Conservation (phyloP, 2,113 vertebrate species). For the Lamprologus lemairii region DNA sequence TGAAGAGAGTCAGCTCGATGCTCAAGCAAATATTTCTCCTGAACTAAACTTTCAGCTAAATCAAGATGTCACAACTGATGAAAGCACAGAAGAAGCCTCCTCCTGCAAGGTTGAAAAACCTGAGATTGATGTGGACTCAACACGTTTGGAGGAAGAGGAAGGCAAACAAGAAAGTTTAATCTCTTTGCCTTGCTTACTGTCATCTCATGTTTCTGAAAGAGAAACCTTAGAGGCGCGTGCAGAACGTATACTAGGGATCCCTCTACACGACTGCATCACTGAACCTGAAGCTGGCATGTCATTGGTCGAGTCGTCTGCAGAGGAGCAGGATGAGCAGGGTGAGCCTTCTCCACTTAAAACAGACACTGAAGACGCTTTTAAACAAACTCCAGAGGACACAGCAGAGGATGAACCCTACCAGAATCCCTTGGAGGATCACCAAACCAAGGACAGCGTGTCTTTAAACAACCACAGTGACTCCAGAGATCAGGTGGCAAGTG, state of each 20-base stretch:
- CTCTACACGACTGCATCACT: not conserved
- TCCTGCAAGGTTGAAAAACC: not conserved
- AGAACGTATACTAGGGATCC: conserved; percentile 64
- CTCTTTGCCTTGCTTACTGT: not conserved
- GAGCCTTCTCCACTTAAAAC: not conserved
- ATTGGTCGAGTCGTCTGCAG: not conserved
- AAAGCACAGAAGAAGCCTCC: not conserved
- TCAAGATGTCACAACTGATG: not conserved
- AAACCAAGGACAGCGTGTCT: not conserved
- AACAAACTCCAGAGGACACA: not conserved
- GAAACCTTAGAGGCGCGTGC: conserved; percentile 58
- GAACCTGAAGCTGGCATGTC: not conserved
- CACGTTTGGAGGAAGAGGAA: not conserved
- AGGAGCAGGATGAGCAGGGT: not conserved
- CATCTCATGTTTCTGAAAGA: not conserved
- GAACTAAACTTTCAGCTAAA: not conserved
- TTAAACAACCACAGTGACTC: not conserved
- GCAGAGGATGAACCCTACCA: not conserved
- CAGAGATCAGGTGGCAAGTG: not conserved
- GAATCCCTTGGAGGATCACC: not conserved
- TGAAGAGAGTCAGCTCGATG: not conserved
- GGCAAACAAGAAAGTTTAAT: not conserved
- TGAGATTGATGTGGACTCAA: not conserved
- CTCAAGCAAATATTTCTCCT: not conserved
- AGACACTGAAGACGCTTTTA: not conserved